phyloP scores from a whole-genome alignment of 2,797 vertebrate genomes.

The Microctenopoma steveboyesi region DNA sequence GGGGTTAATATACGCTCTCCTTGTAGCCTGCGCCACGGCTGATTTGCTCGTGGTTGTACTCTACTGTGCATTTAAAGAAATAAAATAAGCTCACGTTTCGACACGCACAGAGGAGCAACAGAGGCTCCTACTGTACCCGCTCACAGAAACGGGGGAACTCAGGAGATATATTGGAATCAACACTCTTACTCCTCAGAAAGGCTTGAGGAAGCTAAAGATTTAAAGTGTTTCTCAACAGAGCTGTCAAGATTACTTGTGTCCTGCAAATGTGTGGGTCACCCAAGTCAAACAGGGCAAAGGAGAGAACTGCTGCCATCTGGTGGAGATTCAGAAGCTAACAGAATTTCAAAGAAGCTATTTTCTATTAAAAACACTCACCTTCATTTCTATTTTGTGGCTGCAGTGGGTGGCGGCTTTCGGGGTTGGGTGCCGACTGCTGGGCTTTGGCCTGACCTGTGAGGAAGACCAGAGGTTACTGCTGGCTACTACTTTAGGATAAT shows the following conservation, averaged over 20 bases:
- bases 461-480: constrained; percentile 8
- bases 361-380: constrained; percentile 48
- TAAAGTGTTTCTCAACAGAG: constrained; percentile 2
- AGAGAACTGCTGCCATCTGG: constrained; percentile 72
- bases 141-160: constrained; percentile 6
- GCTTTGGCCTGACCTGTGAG: constrained; percentile 77
- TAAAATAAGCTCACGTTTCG: not conserved
- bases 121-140: not conserved
- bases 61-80: not conserved
- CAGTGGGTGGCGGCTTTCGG: constrained; percentile 64
- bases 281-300: not conserved
- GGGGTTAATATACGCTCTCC: constrained; percentile 18
- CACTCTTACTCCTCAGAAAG: not conserved
- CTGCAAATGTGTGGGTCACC: constrained; percentile 23
- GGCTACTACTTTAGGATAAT: not conserved
- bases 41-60: not conserved
- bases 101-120: not conserved
- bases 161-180: constrained; percentile 13
- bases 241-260: constrained; percentile 30
- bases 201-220: constrained; percentile 18
- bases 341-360: not conserved
- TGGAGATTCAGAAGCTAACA: constrained; percentile 36
- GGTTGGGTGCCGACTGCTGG: constrained; percentile 54
- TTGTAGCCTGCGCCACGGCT: not conserved
- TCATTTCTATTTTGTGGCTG: constrained; percentile 77